Evolutionary conservation across 2,113 vertebrate species (phyloP).

Genomic region (Mus musculus): GRCm39 chr10:99758501-99759000

Average conservation of each 20-base stretch:
- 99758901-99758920: constrained; percentile 6
- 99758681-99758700: background rate
- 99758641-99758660: background rate
- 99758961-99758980: background rate
- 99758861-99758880: background rate
- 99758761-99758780: background rate
- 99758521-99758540: background rate
- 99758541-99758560: background rate
- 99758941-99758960: background rate
- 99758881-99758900: background rate
- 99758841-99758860: constrained; percentile 24
- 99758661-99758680: background rate
- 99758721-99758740: background rate
- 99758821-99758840: background rate
- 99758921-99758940: background rate
- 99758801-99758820: background rate
- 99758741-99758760: background rate
- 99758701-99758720: background rate
- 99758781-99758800: background rate
- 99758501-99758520: background rate
- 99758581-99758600: background rate
- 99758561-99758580: background rate
- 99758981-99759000: background rate
- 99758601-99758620: background rate
- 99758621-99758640: background rate